These are phyloP conservation scores for Anseranas semipalmata DNA, from an alignment of 2,113 vertebrate species.

Conservation along the genomic window DNA sequence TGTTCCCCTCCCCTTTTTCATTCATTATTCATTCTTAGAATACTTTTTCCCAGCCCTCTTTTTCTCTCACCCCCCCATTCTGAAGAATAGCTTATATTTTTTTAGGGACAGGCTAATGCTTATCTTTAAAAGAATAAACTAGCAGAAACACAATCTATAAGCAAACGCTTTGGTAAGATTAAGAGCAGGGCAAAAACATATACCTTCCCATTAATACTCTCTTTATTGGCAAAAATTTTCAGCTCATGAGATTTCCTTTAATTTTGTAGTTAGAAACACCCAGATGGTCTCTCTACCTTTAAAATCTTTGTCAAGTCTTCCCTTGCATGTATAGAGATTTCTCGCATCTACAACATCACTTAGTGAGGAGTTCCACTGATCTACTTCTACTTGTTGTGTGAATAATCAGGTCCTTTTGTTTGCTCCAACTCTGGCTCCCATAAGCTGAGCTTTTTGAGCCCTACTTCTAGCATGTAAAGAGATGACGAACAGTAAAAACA, in stretches of 20 bases:
- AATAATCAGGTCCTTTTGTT: not conserved
- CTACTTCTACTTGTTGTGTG: not conserved
- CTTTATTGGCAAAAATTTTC: not conserved
- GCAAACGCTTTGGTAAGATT: not conserved
- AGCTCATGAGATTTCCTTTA: not conserved
- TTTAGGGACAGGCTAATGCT: not conserved
- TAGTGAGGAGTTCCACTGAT: not conserved
- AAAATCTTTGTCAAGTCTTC: not conserved
- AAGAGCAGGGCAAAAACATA: not conserved
- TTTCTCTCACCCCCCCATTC: not conserved
- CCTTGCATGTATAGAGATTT: not conserved
- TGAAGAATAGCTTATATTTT: not conserved
- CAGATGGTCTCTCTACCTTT: not conserved
- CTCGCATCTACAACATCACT: not conserved
- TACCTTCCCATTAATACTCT: not conserved
- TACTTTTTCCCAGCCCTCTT: not conserved
- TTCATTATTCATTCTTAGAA: not conserved
- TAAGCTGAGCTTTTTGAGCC: not conserved
- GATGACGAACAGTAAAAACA: not conserved
- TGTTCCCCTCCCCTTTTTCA: not conserved
- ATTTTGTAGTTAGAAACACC: not conserved
- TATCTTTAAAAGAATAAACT: not conserved
- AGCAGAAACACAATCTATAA: not conserved
- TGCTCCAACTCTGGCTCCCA: not conserved
- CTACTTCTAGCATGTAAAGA: not conserved